phyloP scores from a whole-genome alignment of 2,113 vertebrate genomes.

The Seriola rivoliana region DNA sequence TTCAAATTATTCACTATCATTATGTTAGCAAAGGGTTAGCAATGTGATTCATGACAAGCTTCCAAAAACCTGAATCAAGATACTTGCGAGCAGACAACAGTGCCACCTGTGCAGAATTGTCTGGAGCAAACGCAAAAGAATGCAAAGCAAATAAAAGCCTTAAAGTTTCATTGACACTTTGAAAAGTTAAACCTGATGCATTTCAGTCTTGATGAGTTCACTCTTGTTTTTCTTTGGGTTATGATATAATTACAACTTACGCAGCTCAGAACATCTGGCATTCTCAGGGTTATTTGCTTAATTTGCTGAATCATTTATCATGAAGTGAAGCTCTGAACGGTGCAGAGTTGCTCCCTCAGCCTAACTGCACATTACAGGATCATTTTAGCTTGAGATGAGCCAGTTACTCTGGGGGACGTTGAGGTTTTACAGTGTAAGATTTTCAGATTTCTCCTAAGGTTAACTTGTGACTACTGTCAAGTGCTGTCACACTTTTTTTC shows the following conservation, averaged over 20 bases:
- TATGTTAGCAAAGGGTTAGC: background rate
- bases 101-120: too few species aligned
- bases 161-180: background rate
- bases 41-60: too few species aligned
- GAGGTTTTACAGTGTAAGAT: background rate
- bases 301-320: constrained; percentile 40
- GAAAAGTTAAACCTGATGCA: background rate
- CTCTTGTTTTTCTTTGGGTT: background rate
- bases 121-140: too few species aligned
- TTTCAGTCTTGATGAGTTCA: constrained; percentile 29
- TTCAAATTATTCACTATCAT: too few species aligned
- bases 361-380: constrained; percentile 4
- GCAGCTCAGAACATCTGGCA: constrained; percentile 28
- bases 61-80: too few species aligned
- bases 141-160: background rate
- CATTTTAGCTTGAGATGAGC: background rate
- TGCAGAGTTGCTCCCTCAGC: constrained; percentile 7
- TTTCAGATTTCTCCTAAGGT: background rate
- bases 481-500: too few species aligned
- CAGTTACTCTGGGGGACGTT: background rate
- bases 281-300: constrained; percentile 27
- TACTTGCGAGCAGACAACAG: too few species aligned
- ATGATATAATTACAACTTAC: constrained; percentile 22
- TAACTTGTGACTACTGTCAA: too few species aligned
- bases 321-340: constrained; percentile 1